A percentile compares a stretch with the other conserved stretches of the same genome.
Evolutionary conservation across 2,888 invertebrate genomes (phyloP).

Genomic region (Parnassius smintheus): DNA sequence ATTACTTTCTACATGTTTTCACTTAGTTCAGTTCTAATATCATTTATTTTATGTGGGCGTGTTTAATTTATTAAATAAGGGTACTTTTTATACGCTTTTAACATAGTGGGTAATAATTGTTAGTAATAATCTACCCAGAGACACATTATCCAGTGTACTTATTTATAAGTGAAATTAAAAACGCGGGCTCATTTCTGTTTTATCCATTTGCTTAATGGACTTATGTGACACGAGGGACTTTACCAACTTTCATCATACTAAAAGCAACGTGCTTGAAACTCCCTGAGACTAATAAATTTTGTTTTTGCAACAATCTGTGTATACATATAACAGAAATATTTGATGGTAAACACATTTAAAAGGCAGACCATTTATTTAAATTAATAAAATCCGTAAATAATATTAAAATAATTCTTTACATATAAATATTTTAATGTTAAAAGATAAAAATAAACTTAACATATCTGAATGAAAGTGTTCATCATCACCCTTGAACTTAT

Average conservation of each 20-base stretch:
- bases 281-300: slow-evolving; percentile 74
- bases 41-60: background rate
- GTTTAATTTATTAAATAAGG: slow-evolving; percentile 9
- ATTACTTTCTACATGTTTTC: no score
- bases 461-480: no score
- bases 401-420: no score
- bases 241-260: slow-evolving; percentile 76
- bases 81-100: slow-evolving; percentile 35
- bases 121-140: slow-evolving; percentile 52
- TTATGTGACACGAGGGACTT: slow-evolving; percentile 73
- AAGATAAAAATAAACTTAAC: no score
- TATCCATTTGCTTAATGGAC: slow-evolving; percentile 78
- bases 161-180: slow-evolving; percentile 76
- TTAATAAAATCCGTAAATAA: no score
- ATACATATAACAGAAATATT: slow-evolving; percentile 31
- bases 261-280: slow-evolving; percentile 75
- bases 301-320: slow-evolving; percentile 44
- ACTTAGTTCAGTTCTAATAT: no score
- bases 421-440: no score
- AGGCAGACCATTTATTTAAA: no score
- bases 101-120: slow-evolving; percentile 51
- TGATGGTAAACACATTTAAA: no score
- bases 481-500: no score
- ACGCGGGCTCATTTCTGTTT: slow-evolving; percentile 70
- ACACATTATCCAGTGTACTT: slow-evolving; percentile 66